Evolutionary conservation across 2,113 vertebrate genomes (phyloP), one percentile per base, ranked within the genome.

Genomic region (Crocuta crocuta): DNA sequence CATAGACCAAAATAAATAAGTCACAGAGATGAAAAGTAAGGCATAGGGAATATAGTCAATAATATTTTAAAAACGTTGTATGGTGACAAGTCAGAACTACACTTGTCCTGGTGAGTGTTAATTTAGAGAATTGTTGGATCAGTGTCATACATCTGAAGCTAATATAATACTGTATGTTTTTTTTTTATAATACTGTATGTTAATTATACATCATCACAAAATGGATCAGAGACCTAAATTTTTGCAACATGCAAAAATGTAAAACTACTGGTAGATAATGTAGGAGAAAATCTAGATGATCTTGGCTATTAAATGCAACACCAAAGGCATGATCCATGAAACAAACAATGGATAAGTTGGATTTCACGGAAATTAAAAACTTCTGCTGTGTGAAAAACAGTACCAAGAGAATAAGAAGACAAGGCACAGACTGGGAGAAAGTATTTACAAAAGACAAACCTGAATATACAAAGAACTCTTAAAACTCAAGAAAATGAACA

Each of bases 401-500:
- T 28, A 45, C 10, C 26, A 87, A 73, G 65, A 88, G 43, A 88
- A 76, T 83, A 4, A 65, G 78, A 81, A 73, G 50, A 92, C 10
- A 74, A 55, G 53, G 21, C 9, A 45, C 16, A 65, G 28, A 35
- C 35, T 33, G 45, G 76, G 66, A 74, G 66, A 71, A 92, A 65
- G 63, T 81, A 58, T 74, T 74, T 82, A 31, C 35, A 74, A 65
- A 84, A 95, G 63, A 86, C 39, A 53, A 9, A 76, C 21, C 33
- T 50, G 35, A 88, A 81, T 73, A 92, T 11, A 81, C 53, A 65
- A 82, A 82, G 66, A 88, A 92, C 66, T 66, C 11, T 53, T 28
- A 43, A 63, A 92, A 87, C n/a, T 73, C 48, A 95, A 92, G n/a
- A 95, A 91, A 92, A 39, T n/a, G 21, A 74, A 74, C 21, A 53